phyloP scores from a whole-genome alignment of 2,888 invertebrate genomes.

The Argyra leucocephala region DNA sequence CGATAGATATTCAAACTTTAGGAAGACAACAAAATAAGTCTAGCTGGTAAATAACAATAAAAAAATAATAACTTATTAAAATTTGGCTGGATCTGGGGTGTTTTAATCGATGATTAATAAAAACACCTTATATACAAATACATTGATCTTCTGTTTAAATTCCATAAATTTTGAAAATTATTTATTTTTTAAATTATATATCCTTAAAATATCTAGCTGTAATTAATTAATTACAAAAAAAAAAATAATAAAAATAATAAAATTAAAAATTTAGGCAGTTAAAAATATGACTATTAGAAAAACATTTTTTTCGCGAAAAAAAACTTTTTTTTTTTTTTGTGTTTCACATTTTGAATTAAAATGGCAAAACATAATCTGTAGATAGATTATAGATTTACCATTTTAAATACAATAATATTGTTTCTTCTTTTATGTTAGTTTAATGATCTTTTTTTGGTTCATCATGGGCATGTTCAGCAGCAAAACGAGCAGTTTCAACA shows the following conservation, averaged over 20 bases:
- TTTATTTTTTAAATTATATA: too few species aligned
- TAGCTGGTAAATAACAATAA: background rate
- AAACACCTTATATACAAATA: background rate
- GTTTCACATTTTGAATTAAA: too few species aligned
- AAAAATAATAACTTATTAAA: background rate
- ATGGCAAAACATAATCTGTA: too few species aligned
- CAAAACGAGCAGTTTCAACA: constrained; percentile 34
- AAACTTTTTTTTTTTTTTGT: background rate
- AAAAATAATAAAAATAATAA: too few species aligned
- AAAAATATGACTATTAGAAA: background rate
- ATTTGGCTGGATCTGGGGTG: background rate
- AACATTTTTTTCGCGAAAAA: background rate
- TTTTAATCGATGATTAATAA: background rate
- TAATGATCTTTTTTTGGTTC: background rate
- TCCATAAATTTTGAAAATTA: background rate
- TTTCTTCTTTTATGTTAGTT: too few species aligned
- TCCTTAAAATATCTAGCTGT: too few species aligned
- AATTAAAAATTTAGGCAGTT: background rate
- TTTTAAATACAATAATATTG: too few species aligned
- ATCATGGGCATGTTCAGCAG: constrained; percentile 20
- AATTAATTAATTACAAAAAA: too few species aligned
- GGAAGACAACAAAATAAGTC: background rate
- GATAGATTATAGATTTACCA: too few species aligned
- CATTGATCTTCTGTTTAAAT: background rate
- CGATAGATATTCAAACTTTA: background rate